Conservation (phyloP, 2,797 vertebrate species). For the Melanotaenia pygmaea region DNA sequence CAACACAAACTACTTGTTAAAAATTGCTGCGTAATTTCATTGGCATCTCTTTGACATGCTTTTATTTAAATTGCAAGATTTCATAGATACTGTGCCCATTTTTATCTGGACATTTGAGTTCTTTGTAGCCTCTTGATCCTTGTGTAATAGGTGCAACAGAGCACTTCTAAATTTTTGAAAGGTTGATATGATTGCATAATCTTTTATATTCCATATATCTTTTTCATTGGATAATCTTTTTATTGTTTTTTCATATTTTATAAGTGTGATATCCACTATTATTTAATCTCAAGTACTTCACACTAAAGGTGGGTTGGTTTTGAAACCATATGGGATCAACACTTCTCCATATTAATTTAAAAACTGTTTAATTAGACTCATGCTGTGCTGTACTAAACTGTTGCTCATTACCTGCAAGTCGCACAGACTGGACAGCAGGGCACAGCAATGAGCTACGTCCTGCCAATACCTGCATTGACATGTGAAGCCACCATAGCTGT, state of each 20-base stretch:
- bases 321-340: background rate
- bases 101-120: background rate
- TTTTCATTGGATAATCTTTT: no score
- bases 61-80: no score
- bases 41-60: no score
- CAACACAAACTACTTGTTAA: background rate
- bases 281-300: background rate
- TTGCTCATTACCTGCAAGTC: background rate
- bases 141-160: background rate
- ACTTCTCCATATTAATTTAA: background rate
- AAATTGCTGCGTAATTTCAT: background rate
- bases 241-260: no score
- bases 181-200: background rate
- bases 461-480: conserved; percentile 16
- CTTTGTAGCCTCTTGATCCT: background rate
- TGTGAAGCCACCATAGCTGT: conserved; percentile 3
- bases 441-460: conserved; percentile 32
- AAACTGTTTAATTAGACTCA: conserved; percentile 8
- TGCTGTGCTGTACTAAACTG: conserved; percentile 8
- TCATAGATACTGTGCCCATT: no score
- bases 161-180: background rate
- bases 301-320: background rate
- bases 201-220: background rate
- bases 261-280: background rate
- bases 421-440: conserved; percentile 3